Conservation (phyloP, 1,140 invertebrate species). For the Telenomus remus region DNA sequence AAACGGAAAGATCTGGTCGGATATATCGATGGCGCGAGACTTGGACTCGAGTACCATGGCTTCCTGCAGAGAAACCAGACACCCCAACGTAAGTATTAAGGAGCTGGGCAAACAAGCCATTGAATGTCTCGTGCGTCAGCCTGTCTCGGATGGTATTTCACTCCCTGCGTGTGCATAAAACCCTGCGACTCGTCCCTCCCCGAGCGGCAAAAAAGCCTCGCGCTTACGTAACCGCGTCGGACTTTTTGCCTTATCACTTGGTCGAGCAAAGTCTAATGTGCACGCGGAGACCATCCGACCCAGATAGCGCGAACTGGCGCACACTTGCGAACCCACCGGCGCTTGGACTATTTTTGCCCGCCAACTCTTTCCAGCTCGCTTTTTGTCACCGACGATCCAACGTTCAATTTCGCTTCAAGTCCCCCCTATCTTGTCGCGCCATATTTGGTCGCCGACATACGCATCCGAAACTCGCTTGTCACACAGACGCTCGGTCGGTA, state of each 20-base stretch:
- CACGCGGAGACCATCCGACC: conserved; percentile 35
- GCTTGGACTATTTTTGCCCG: conserved; percentile 37
- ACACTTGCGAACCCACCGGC: neutral
- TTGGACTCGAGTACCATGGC: conserved; percentile 34
- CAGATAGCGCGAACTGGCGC: conserved; percentile 23
- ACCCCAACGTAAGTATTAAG: conserved; percentile 51
- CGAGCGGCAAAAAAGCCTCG: conserved; percentile 34
- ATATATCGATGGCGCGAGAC: conserved; percentile 45
- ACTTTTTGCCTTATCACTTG: conserved; percentile 50
- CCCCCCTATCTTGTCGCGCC: conserved; percentile 63
- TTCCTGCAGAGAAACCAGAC: conserved; percentile 51
- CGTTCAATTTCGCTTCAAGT: conserved; percentile 60
- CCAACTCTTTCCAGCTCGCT: conserved; percentile 29
- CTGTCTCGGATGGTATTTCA: conserved; percentile 48
- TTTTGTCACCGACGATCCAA: conserved; percentile 39
- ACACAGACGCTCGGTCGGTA: conserved; percentile 41
- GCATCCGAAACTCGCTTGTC: conserved; percentile 41
- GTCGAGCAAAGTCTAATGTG: conserved; percentile 46
- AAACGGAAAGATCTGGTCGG: no score
- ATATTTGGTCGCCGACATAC: conserved; percentile 64
- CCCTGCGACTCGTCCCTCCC: conserved; percentile 17
- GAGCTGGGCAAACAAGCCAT: conserved; percentile 36
- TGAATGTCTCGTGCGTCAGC: conserved; percentile 37
- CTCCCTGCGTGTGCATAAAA: conserved; percentile 29
- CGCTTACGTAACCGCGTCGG: conserved; percentile 43